These are phyloP conservation scores for Lasioglossum baleicum DNA, from an alignment of 1,140 invertebrate species.

Conservation along the genomic window DNA sequence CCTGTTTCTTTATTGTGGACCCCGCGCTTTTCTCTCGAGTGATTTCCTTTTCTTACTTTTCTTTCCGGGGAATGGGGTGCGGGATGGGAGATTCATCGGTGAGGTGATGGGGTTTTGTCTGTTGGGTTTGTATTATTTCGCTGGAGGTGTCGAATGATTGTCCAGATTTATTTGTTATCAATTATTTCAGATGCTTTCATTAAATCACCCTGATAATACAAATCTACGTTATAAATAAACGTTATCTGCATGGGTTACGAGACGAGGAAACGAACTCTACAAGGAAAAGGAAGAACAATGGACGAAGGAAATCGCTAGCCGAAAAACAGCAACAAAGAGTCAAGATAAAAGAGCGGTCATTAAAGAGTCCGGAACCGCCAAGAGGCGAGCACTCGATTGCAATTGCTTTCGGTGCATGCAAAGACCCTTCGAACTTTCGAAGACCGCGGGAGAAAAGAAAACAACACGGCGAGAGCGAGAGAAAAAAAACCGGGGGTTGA, in stretches of 20 bases:
- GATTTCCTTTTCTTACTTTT: constrained; percentile 15
- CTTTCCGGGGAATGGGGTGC: neutral
- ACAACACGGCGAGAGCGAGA: neutral
- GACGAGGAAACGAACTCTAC: too few species aligned
- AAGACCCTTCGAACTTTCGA: constrained; percentile 33
- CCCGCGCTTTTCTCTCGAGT: neutral
- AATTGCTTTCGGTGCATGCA: constrained; percentile 48
- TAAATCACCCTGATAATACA: too few species aligned
- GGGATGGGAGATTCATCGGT: neutral
- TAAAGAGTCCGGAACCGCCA: constrained; percentile 48
- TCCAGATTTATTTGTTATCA: too few species aligned
- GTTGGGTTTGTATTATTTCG: too few species aligned
- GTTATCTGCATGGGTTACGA: too few species aligned
- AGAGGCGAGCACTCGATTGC: constrained; percentile 55
- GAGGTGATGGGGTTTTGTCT: too few species aligned
- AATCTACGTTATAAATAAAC: too few species aligned
- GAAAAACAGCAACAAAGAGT: neutral
- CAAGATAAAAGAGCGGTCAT: constrained; percentile 32
- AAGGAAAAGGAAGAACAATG: neutral
- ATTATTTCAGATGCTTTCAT: too few species aligned
- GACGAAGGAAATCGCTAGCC: neutral
- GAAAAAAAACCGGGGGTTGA: constrained; percentile 17
- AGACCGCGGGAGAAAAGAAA: too few species aligned
- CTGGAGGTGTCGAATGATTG: too few species aligned
- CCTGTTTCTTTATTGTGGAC: neutral